Percentiles rank a stretch among this genome's conserved stretches.
Evolutionary conservation across 2,797 vertebrate genomes (phyloP).

Genomic region (Gadopsis marmoratus): DNA sequence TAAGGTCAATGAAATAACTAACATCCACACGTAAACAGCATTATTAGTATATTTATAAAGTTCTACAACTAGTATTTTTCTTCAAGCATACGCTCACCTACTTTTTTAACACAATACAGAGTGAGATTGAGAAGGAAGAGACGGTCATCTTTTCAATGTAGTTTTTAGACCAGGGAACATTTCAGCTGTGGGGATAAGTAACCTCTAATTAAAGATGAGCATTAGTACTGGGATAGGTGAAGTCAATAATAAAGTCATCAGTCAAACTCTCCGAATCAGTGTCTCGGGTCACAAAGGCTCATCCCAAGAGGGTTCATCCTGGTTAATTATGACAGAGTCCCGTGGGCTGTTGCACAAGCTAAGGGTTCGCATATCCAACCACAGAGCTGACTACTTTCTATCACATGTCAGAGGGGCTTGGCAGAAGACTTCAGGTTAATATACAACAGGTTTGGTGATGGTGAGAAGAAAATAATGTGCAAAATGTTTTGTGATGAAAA

Average conservation of each 20-base stretch:
- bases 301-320: slow-evolving; percentile 60
- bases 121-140: not conserved
- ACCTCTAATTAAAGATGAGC: slow-evolving; percentile 57
- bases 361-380: slow-evolving; percentile 53
- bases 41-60: not conserved
- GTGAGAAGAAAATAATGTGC: not conserved
- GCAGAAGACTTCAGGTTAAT: slow-evolving; percentile 22
- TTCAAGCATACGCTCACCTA: not conserved
- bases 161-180: slow-evolving; percentile 23
- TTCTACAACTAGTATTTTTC: not conserved
- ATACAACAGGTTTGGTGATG: not conserved
- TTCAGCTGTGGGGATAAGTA: slow-evolving; percentile 29
- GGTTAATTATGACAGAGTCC: slow-evolving; percentile 70
- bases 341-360: slow-evolving; percentile 63
- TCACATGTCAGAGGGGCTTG: slow-evolving; percentile 21
- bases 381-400: slow-evolving; percentile 16
- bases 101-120: not conserved
- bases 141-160: slow-evolving; percentile 6
- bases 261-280: slow-evolving; percentile 57
- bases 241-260: slow-evolving; percentile 74
- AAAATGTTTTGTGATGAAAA: not conserved
- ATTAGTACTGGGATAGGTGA: slow-evolving; percentile 40
- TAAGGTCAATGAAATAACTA: not conserved
- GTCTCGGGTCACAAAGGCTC: slow-evolving; percentile 58
- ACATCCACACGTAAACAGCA: not conserved